Evolutionary conservation across 2,113 vertebrate species (phyloP), one percentile per base, ranked within the genome.

Genomic region (Abramis brama): DNA sequence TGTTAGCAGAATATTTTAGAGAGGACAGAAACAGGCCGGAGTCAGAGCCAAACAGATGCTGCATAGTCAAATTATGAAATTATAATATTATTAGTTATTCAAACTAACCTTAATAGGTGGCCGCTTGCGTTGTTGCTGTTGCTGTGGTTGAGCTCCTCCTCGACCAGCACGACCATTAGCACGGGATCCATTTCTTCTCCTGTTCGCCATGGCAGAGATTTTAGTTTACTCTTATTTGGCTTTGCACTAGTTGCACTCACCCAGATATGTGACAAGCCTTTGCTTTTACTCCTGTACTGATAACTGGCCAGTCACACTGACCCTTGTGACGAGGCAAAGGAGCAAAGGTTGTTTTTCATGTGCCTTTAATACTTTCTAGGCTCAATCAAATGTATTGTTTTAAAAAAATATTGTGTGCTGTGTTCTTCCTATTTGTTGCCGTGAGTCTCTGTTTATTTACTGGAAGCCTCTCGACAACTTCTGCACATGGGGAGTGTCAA

Each of bases 161-260:
- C 75, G 73, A 57, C 62, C 64, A 70, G 75, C 33, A 43, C 76
- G 43, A 6, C 75, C 84, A 70, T 79, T 79, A 21, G 64, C 84
- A 3, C 87, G 85, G 11, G 85, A 30, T 6, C 87, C 89, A 9
- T 85, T 66, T 4, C 89, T 74, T 75, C 83, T 85, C 47, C 45
- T 78, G 12, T 87, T 89, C 59, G 70, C 80, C 88, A 89, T 89
- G 47, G 11, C 82, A 19, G 11, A 83, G 27, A 71, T 36, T 57
- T 64, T 10, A 39, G 25, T 43, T 52, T 25, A 39, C 25, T 70
- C 60, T 25, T n/a, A 52, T 71, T 73, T 57, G 27, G 64, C 68
- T 43, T 55, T 83, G 50, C 47, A 39, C 47, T 57, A 3, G 13
- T 50, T 68, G 13, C 4, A 3, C 79, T 33, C 5, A 1, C 13